These are phyloP conservation scores for Phyllostomus discolor DNA, from an alignment of 2,113 vertebrate species.

Conservation along the genomic window DNA sequence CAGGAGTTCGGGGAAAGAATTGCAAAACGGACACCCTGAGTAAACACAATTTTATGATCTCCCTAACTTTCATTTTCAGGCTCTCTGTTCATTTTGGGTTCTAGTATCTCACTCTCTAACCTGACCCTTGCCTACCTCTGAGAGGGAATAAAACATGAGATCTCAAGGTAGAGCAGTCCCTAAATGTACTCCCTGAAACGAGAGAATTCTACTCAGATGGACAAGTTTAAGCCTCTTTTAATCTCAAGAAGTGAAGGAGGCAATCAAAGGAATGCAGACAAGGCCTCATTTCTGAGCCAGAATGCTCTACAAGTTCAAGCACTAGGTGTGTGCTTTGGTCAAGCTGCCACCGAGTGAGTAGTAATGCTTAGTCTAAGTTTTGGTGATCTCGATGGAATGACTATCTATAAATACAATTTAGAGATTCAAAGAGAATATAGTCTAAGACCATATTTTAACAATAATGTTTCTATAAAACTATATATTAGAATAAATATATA, in stretches of 20 bases:
- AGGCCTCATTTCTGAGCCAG: background rate
- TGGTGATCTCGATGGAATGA: background rate
- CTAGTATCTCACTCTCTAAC: background rate
- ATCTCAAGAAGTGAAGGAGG: background rate
- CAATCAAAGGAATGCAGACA: background rate
- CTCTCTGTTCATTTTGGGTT: background rate
- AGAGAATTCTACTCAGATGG: background rate
- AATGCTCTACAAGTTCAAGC: background rate
- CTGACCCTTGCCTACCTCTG: background rate
- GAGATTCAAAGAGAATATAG: background rate
- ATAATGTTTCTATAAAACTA: background rate
- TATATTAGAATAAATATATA: background rate
- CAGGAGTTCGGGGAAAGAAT: background rate
- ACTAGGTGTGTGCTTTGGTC: background rate
- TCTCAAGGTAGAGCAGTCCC: background rate
- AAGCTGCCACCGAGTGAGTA: background rate
- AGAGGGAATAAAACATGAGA: background rate
- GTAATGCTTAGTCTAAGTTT: background rate
- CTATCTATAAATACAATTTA: background rate
- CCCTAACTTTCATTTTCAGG: background rate
- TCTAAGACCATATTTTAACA: background rate
- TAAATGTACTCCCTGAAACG: background rate
- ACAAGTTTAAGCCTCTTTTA: background rate
- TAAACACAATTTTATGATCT: background rate
- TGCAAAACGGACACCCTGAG: background rate